A percentile compares a stretch with the other conserved stretches of the same genome.
Evolutionary conservation across 2,888 invertebrate genomes (phyloP).

Genomic region (Steinernema carpocapsae): DNA sequence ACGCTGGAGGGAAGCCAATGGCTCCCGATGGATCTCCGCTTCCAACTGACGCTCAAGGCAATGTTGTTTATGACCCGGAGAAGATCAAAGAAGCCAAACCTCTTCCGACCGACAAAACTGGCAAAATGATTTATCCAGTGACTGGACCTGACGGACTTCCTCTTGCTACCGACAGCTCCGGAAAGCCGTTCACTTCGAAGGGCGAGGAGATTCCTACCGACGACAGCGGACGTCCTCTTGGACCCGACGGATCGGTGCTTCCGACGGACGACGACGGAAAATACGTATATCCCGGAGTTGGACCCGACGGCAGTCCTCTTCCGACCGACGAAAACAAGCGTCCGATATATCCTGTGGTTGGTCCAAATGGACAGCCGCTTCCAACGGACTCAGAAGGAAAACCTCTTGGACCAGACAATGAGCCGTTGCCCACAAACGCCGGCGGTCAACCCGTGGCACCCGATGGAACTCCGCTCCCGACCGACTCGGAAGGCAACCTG

Average conservation of each 20-base stretch:
- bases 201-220: constrained; percentile 36
- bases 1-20: constrained; percentile 42
- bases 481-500: constrained; percentile 45
- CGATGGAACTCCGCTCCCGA: constrained; percentile 50
- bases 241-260: constrained; percentile 37
- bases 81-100: constrained; percentile 1
- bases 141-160: constrained; percentile 33
- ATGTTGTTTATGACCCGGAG: constrained; percentile 36
- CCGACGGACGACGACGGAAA: constrained; percentile 34
- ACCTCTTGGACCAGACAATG: constrained; percentile 48
- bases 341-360: constrained; percentile 42
- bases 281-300: constrained; percentile 35
- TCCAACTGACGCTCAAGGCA: constrained; percentile 44
- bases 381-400: constrained; percentile 45
- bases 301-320: constrained; percentile 37
- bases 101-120: constrained; percentile 38
- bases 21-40: constrained; percentile 40
- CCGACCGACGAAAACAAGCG: constrained; percentile 44
- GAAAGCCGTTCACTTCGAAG: constrained; percentile 25
- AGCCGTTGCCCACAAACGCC: constrained; percentile 47
- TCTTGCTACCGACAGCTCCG: constrained; percentile 46
- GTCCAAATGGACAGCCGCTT: constrained; percentile 43
- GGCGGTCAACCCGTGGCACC: constrained; percentile 29
- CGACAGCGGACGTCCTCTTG: constrained; percentile 37
- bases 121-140: constrained; percentile 39